Evolutionary conservation across 2,113 vertebrate species (phyloP).

Genomic region (Myotis brandtii): DNA sequence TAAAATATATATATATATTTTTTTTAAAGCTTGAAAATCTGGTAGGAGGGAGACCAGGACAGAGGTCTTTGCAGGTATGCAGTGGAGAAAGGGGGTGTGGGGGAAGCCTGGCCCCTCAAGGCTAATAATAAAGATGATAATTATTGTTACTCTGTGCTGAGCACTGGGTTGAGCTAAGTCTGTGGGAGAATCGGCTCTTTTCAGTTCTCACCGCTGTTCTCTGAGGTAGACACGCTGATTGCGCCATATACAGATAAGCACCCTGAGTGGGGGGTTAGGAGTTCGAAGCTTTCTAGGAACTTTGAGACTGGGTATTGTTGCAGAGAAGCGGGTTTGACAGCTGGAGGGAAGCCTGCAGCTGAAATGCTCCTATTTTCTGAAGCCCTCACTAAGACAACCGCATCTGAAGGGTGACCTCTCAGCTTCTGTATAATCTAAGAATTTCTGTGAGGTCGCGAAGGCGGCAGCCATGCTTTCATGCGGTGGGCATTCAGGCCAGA

Average conservation of each 20-base stretch:
- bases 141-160: neutral
- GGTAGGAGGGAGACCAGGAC: neutral
- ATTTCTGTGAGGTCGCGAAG: neutral
- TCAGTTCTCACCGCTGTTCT: neutral
- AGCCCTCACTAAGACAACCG: neutral
- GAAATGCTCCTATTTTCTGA: neutral
- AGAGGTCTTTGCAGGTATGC: neutral
- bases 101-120: neutral
- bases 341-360: neutral
- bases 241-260: neutral
- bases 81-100: no score
- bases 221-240: neutral
- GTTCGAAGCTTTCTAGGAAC: conserved; percentile 17
- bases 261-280: neutral
- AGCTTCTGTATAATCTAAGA: neutral
- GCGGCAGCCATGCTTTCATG: neutral
- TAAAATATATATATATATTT: no score
- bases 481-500: neutral
- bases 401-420: conserved; percentile 1
- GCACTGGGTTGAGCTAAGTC: neutral
- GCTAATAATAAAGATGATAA: neutral
- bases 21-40: neutral
- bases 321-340: neutral
- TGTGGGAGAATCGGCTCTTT: neutral
- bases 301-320: neutral